A percentile compares a stretch with the other conserved stretches of the same genome.
phyloP scores from a whole-genome alignment of 2,888 invertebrate genomes.

The Platycheirus albimanus region DNA sequence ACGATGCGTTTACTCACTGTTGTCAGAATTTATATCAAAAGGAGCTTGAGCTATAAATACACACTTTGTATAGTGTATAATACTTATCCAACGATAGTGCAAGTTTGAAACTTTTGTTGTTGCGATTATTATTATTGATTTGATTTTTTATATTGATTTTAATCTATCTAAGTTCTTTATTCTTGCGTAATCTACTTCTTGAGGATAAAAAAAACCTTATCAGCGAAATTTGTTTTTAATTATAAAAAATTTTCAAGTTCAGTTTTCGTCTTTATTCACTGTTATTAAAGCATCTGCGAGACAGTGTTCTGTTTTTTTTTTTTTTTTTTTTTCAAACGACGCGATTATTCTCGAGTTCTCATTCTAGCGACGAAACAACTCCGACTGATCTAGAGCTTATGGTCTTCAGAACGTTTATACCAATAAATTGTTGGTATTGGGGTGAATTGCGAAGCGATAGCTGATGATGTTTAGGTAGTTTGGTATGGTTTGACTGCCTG shows the following conservation, averaged over 20 bases:
- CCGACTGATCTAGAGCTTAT: conserved; percentile 52
- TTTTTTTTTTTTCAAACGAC: not conserved
- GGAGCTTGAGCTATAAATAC: not conserved
- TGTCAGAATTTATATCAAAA: not conserved
- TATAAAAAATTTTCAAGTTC: not conserved
- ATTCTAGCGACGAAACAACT: conserved; percentile 50
- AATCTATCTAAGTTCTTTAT: not conserved
- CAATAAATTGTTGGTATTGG: conserved; percentile 1
- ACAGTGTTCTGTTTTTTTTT: not conserved
- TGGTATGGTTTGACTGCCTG: no score
- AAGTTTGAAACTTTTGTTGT: not conserved
- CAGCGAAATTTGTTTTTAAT: not conserved
- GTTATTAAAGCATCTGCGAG: not conserved
- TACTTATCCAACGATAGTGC: not conserved
- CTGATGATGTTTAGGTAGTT: not conserved
- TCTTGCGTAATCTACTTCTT: not conserved
- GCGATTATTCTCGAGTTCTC: conserved; percentile 21
- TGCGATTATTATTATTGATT: not conserved
- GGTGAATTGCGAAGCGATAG: not conserved
- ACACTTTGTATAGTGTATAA: no score
- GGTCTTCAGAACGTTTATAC: conserved; percentile 54
- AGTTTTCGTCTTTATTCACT: not conserved
- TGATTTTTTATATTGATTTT: not conserved
- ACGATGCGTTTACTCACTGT: not conserved
- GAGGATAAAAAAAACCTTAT: not conserved